Conservation (phyloP, 2,797 vertebrate genomes). For the Anguilla pacifica region DNA sequence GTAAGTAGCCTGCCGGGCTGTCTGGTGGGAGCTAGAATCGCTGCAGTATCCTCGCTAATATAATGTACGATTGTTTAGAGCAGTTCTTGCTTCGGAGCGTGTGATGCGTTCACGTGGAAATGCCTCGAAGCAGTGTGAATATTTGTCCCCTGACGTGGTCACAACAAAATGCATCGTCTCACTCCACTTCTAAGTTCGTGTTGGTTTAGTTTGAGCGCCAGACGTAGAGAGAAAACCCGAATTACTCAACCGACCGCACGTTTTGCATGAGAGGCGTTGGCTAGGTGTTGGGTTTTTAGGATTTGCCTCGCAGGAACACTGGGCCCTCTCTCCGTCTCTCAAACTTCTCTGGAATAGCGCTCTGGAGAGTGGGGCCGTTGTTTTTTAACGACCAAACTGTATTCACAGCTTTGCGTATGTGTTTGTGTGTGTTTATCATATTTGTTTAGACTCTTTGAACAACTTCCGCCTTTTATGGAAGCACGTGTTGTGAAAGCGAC, state of each 20-base stretch:
- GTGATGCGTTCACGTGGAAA: background rate
- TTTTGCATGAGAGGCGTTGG: background rate
- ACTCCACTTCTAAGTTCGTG: background rate
- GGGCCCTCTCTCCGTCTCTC: background rate
- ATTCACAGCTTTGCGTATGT: background rate
- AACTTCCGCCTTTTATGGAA: background rate
- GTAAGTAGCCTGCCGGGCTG: no score
- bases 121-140: background rate
- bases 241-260: background rate
- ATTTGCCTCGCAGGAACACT: background rate
- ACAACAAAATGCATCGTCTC: background rate
- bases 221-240: background rate
- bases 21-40: no score
- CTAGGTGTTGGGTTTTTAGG: background rate
- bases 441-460: background rate
- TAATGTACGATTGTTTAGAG: background rate
- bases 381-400: background rate
- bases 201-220: background rate
- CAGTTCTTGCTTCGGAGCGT: background rate
- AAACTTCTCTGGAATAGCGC: background rate
- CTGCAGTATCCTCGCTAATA: background rate
- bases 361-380: background rate
- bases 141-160: background rate
- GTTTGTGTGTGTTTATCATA: no score
- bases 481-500: background rate